phyloP scores from a whole-genome alignment of 2,797 vertebrate genomes.

The Tarsius wallacei region DNA sequence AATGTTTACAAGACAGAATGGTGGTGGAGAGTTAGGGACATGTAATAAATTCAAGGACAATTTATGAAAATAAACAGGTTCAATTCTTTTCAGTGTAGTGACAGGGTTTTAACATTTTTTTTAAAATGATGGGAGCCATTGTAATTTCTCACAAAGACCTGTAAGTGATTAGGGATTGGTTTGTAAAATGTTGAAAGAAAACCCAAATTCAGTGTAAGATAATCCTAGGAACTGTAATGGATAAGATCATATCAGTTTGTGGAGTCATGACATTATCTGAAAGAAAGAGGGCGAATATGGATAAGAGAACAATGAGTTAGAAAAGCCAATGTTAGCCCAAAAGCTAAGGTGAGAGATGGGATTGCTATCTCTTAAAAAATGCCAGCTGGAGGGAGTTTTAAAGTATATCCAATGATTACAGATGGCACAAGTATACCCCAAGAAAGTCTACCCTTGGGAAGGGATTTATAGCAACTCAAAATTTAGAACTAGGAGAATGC shows the following conservation, averaged over 20 bases:
- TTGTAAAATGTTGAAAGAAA: background rate
- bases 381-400: background rate
- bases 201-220: constrained; percentile 40
- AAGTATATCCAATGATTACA: background rate
- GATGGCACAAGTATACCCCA: background rate
- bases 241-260: background rate
- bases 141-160: constrained; percentile 37
- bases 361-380: background rate
- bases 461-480: background rate
- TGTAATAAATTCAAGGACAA: background rate
- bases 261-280: background rate
- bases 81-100: constrained; percentile 13
- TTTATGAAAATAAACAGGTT: constrained; percentile 46
- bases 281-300: background rate
- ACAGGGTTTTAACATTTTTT: background rate
- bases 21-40: rapidly evolving
- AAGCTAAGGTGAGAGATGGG: background rate
- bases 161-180: background rate
- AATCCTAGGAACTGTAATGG: background rate
- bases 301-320: background rate
- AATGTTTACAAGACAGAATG: background rate
- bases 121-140: background rate
- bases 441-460: background rate
- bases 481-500: background rate
- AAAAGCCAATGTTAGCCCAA: background rate